phyloP scores from a whole-genome alignment of 2,797 vertebrate species.

The Gymnodraco acuticeps region DNA sequence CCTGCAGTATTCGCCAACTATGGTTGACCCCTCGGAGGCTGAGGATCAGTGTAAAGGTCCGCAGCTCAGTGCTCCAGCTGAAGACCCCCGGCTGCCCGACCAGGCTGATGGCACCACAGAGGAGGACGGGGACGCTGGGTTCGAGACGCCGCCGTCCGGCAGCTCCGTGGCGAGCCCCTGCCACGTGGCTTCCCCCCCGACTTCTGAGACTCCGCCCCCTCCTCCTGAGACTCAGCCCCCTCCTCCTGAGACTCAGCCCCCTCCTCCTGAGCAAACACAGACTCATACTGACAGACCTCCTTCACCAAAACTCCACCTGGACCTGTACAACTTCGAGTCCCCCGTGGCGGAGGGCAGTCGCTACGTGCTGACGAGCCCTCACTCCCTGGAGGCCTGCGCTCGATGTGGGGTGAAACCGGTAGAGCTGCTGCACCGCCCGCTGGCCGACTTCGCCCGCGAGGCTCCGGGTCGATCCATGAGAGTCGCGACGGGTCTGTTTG shows the following conservation, averaged over 20 bases:
- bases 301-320: slow-evolving; percentile 91
- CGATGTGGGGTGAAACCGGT: slow-evolving; percentile 95
- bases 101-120: slow-evolving; percentile 75
- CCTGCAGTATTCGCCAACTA: slow-evolving; percentile 73
- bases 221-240: too few relatives aligned
- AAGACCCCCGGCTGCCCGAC: slow-evolving; percentile 74
- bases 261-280: slow-evolving; percentile 49
- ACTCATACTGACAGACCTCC: slow-evolving; percentile 71
- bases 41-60: slow-evolving; percentile 83
- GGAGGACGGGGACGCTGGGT: slow-evolving; percentile 73
- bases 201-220: neutral
- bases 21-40: slow-evolving; percentile 87
- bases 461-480: slow-evolving; percentile 95
- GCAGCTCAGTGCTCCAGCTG: slow-evolving; percentile 67
- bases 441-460: slow-evolving; percentile 92
- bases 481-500: slow-evolving; percentile 93
- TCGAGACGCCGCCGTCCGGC: slow-evolving; percentile 74
- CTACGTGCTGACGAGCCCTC: slow-evolving; percentile 96
- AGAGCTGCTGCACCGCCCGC: slow-evolving; percentile 90
- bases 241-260: neutral
- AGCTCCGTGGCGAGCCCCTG: slow-evolving; percentile 75
- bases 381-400: slow-evolving; percentile 96
- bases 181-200: slow-evolving; percentile 38
- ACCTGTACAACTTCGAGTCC: slow-evolving; percentile 96
- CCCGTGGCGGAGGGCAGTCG: slow-evolving; percentile 94